Conservation (phyloP, 1,140 invertebrate genomes). For the Holotrichia oblita region DNA sequence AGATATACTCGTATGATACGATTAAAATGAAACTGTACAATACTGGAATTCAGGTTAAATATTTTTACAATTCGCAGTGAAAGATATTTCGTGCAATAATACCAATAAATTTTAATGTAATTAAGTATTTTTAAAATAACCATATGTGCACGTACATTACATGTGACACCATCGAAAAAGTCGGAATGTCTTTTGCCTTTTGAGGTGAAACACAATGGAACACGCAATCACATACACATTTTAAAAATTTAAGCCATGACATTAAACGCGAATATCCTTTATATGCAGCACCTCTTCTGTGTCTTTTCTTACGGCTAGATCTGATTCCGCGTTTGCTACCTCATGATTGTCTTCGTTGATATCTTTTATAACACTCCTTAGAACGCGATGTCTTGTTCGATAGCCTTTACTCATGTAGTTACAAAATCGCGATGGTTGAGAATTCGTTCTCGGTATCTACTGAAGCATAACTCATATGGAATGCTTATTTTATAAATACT, state of each 20-base stretch:
- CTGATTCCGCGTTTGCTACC: slow-evolving; percentile 23
- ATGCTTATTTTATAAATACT: not conserved
- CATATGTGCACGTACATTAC: too few relatives aligned
- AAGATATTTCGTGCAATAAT: too few relatives aligned
- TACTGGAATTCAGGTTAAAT: too few relatives aligned
- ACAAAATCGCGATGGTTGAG: not conserved
- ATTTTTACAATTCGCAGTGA: too few relatives aligned
- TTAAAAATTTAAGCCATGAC: not conserved
- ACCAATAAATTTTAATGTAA: too few relatives aligned
- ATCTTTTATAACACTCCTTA: slow-evolving; percentile 15
- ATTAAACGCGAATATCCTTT: slow-evolving; percentile 7
- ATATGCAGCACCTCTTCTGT: not conserved
- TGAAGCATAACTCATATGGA: not conserved
- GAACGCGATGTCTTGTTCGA: slow-evolving; percentile 24
- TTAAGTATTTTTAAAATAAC: too few relatives aligned
- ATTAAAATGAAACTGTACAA: too few relatives aligned
- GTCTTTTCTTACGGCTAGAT: not conserved
- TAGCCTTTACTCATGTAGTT: slow-evolving; percentile 31
- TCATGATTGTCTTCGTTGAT: not conserved
- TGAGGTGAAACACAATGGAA: too few relatives aligned
- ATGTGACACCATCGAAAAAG: too few relatives aligned
- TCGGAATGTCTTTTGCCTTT: too few relatives aligned
- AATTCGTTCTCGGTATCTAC: not conserved
- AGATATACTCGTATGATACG: too few relatives aligned
- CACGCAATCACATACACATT: not conserved